phyloP scores from a whole-genome alignment of 1,140 invertebrate genomes.

The Drepana arcuata region DNA sequence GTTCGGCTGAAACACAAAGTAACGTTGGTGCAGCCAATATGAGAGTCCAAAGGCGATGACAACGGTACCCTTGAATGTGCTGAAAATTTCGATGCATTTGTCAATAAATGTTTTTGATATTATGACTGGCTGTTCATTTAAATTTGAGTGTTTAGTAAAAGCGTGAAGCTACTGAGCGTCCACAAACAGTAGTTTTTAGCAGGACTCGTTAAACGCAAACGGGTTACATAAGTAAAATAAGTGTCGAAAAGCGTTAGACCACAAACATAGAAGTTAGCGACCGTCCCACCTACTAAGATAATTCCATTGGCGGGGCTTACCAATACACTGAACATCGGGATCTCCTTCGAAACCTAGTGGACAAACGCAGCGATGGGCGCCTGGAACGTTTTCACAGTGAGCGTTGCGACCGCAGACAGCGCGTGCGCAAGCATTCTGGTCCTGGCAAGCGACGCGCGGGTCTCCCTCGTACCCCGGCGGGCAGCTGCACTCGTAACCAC shows the following conservation, averaged over 20 bases:
- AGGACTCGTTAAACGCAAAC: conserved; percentile 27
- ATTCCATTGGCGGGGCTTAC: no score
- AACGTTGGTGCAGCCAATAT: background rate
- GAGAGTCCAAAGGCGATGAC: background rate
- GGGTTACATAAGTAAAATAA: conserved; percentile 25
- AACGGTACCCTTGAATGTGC: no score
- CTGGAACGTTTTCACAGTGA: conserved; percentile 84
- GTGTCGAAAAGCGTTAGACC: conserved; percentile 49
- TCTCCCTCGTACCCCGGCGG: conserved; percentile 85
- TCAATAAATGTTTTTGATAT: conserved; percentile 21
- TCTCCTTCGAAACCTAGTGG: conserved; percentile 86
- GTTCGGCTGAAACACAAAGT: background rate
- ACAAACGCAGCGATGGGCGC: conserved; percentile 85
- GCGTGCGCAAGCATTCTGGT: conserved; percentile 85
- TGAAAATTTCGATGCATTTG: conserved; percentile 30
- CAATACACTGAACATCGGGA: conserved; percentile 76
- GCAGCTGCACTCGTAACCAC: conserved; percentile 87
- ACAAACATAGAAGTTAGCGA: no score
- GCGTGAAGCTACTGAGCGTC: conserved; percentile 55
- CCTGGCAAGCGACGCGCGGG: conserved; percentile 76
- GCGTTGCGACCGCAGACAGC: conserved; percentile 84
- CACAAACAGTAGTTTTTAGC: conserved; percentile 39
- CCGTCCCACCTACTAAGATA: conserved; percentile 77
- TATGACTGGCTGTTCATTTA: no score
- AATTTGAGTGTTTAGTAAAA: no score